Evolutionary conservation across 2,888 invertebrate genomes (phyloP).

Genomic region (Enchytraeus crypticus): DNA sequence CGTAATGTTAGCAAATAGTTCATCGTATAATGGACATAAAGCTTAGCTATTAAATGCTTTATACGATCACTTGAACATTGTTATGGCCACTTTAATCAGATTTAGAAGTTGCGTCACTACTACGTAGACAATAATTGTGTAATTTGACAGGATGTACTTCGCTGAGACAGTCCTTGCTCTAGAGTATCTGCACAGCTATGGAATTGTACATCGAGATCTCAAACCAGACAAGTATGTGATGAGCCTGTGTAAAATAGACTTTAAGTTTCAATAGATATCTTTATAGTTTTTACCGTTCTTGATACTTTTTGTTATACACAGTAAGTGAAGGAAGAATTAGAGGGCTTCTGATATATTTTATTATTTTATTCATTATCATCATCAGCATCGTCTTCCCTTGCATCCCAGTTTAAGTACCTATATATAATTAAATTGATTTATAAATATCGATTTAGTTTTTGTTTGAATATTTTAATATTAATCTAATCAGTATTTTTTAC

Average conservation of each 20-base stretch:
- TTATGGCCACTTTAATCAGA: too few species aligned
- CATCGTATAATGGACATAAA: too few species aligned
- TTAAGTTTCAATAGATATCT: not conserved
- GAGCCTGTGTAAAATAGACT: not conserved
- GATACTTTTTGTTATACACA: not conserved
- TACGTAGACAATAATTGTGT: too few species aligned
- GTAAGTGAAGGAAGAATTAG: not conserved
- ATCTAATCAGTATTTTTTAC: too few species aligned
- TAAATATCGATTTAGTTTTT: not conserved
- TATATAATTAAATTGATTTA: not conserved
- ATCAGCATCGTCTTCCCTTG: not conserved
- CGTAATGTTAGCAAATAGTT: too few species aligned
- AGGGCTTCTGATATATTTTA: not conserved
- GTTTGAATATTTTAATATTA: not conserved
- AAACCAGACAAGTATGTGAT: constrained; percentile 86
- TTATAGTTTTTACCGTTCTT: not conserved
- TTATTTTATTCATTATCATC: not conserved
- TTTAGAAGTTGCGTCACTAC: too few species aligned
- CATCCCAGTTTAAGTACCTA: not conserved
- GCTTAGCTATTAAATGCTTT: too few species aligned
- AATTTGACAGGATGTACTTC: constrained; percentile 74
- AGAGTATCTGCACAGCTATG: constrained; percentile 96
- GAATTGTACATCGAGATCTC: constrained; percentile 94
- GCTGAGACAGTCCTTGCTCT: constrained; percentile 99
- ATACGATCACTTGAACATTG: too few species aligned